Conservation (phyloP, 1,140 invertebrate species). For the Dendrolimus punctatus region DNA sequence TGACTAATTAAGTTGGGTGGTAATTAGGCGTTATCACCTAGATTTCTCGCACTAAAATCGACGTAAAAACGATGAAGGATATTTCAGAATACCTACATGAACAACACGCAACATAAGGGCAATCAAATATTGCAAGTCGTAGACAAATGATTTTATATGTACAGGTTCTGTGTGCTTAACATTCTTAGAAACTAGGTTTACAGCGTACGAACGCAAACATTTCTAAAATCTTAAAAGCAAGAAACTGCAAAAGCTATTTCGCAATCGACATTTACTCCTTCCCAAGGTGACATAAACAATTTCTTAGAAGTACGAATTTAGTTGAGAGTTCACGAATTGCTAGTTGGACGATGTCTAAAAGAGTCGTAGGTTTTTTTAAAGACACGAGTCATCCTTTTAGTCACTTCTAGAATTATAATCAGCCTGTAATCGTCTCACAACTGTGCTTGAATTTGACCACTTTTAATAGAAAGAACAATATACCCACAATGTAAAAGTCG, state of each 20-base stretch:
- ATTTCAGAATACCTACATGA: no score
- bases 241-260: conserved; percentile 36
- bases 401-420: no score
- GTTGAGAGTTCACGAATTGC: conserved; percentile 20
- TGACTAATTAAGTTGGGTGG: no score
- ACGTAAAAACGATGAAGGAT: no score
- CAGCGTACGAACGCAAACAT: conserved; percentile 52
- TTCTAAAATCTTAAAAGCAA: conserved; percentile 51
- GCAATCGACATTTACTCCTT: conserved; percentile 50
- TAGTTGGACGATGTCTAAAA: conserved; percentile 10
- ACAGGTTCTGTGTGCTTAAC: conserved; percentile 18
- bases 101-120: conserved; percentile 1
- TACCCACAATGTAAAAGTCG: no score
- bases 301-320: conserved; percentile 47
- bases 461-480: no score
- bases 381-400: no score
- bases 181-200: conserved; percentile 56
- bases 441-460: no score
- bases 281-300: conserved; percentile 41
- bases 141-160: conserved; percentile 8
- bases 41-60: no score
- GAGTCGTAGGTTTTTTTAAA: conserved; percentile 14
- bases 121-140: conserved; percentile 11
- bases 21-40: no score
- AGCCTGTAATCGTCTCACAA: no score